A percentile compares a stretch with the other conserved stretches of the same genome.
phyloP scores from a whole-genome alignment of 2,888 invertebrate species.

The Callyntrura sp. region DNA sequence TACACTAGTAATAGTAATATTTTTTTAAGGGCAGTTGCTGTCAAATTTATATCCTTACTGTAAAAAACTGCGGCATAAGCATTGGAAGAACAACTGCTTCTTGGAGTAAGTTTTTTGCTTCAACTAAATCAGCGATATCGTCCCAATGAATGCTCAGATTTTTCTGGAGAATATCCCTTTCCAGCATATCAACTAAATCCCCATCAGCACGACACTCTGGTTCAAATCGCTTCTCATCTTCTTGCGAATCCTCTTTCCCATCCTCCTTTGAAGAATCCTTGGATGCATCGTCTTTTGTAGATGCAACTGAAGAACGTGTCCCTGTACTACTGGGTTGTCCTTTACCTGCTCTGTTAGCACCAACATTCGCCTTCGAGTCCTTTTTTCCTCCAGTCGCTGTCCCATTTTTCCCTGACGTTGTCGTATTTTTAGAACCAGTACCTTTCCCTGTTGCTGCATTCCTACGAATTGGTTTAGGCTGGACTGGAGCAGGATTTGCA shows the following conservation, averaged over 20 bases:
- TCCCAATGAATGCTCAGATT: slow-evolving; percentile 98
- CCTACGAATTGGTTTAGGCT: slow-evolving; percentile 77
- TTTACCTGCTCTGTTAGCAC: slow-evolving; percentile 47
- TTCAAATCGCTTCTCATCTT: slow-evolving; percentile 95
- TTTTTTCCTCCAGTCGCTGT: slow-evolving; percentile 66
- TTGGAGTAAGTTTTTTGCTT: slow-evolving; percentile 95
- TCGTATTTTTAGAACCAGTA: slow-evolving; percentile 58
- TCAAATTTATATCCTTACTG: slow-evolving; percentile 87
- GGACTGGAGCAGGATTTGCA: slow-evolving; percentile 44
- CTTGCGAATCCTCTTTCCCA: slow-evolving; percentile 87
- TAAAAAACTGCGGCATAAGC: slow-evolving; percentile 99
- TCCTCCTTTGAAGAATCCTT: slow-evolving; percentile 85
- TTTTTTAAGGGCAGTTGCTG: no score
- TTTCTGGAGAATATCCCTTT: slow-evolving; percentile 98
- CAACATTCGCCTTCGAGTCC: slow-evolving; percentile 62
- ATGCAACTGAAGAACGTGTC: slow-evolving; percentile 40
- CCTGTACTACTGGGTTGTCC: slow-evolving; percentile 64
- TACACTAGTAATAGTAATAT: no score
- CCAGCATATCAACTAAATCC: slow-evolving; percentile 97
- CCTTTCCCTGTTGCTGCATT: slow-evolving; percentile 69
- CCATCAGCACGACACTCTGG: slow-evolving; percentile 91
- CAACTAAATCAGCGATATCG: slow-evolving; percentile 95
- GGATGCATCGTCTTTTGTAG: slow-evolving; percentile 75
- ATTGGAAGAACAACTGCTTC: slow-evolving; percentile 99
- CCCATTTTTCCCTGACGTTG: slow-evolving; percentile 63